Evolutionary conservation across 2,888 invertebrate species (phyloP), one percentile per base, ranked within the genome.

Genomic region (Andrena bucephala): DNA sequence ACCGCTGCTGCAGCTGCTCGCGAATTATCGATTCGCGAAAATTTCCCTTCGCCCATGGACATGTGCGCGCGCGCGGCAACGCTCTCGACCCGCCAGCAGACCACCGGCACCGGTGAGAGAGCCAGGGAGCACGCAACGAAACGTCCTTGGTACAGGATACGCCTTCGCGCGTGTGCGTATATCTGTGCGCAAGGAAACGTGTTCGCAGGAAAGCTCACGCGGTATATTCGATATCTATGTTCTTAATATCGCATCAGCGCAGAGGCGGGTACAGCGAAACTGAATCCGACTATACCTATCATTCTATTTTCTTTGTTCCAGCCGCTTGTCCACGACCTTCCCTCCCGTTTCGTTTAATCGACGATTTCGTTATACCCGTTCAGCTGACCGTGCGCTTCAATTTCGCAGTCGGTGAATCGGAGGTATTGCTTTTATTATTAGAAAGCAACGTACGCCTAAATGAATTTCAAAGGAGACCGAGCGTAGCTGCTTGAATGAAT

Each of bases 1-100:
- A 88, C 89, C 88, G 89, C 89, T 86, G 87, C 87, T 90, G 92
- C 91, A 92, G 92, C 90, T 90, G 92, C 88, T 91, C 74, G 88
- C 89, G 88, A 93, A 92, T 92, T 92, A 93, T 93, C 93, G 93
- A 93, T 93, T 92, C 85, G 87, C 85, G 89, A 89, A 90, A 91
- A 91, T 91, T 91, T 89, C 90, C 85, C 89, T 90, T 89, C 84
- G 82, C 72, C 73, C 52, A 24, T 84, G 83, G 87, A 87, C 91
- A 90, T 90, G 92, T 91, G 91, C 91, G 85, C 91, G 90, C 89
- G 91, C 91, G 90, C 91, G 85, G 77, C 65, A 33, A 80, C 82
- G 81, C 84, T 80, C 87, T 83, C 88, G 71, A 87, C 87, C 85
- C 83, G 60, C 29, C 71, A 77, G 66, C 71, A 77, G 66, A 71